A percentile compares a stretch with the other conserved stretches of the same genome.
These are phyloP conservation scores for Typhlichthys eigenmanni DNA, from an alignment of 2,797 vertebrate genomes.

Conservation along the genomic window DNA sequence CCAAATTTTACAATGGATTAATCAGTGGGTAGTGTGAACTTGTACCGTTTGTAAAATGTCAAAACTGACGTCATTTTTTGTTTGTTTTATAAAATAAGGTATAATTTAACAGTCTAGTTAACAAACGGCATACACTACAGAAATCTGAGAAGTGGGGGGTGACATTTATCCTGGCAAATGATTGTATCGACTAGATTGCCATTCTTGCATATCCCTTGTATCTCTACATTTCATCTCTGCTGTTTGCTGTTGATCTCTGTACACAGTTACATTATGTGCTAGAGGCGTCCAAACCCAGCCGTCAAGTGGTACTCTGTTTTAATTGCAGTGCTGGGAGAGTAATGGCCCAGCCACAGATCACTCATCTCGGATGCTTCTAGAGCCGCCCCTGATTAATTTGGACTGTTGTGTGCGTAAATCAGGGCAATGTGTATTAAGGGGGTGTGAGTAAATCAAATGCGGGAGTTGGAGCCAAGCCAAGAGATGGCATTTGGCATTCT, in stretches of 20 bases:
- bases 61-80: too few relatives aligned
- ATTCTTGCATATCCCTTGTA: background rate
- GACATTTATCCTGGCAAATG: too few relatives aligned
- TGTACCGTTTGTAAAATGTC: too few relatives aligned
- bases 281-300: background rate
- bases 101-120: too few relatives aligned
- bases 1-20: too few relatives aligned
- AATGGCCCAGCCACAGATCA: constrained; percentile 17
- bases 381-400: constrained; percentile 38
- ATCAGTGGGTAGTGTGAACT: too few relatives aligned
- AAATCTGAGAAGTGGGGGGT: too few relatives aligned
- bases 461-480: constrained; percentile 20
- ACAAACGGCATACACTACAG: too few relatives aligned
- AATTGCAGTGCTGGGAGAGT: constrained; percentile 12
- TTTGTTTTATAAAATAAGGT: too few relatives aligned
- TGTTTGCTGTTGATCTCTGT: constrained; percentile 9
- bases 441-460: constrained; percentile 41
- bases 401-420: constrained; percentile 32
- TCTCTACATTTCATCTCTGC: constrained; percentile 5
- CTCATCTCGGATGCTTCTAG: constrained; percentile 28
- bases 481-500: constrained; percentile 20
- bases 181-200: too few relatives aligned
- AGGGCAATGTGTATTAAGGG: constrained; percentile 12
- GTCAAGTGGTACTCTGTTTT: constrained; percentile 11
- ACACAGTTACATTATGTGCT: constrained; percentile 16